Conservation (phyloP, 2,888 invertebrate genomes). For the Drosophila siamana region DNA sequence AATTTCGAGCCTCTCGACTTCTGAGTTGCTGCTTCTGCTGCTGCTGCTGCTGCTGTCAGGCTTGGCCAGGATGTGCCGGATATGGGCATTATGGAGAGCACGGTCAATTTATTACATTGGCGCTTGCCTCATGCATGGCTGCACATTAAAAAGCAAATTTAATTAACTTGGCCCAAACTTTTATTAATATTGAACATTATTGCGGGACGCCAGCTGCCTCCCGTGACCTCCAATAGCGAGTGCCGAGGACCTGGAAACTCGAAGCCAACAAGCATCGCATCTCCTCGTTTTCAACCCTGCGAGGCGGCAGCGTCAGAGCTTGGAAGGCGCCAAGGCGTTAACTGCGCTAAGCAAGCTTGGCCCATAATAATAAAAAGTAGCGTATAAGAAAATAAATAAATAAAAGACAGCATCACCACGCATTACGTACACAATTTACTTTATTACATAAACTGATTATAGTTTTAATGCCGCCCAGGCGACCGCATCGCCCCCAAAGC, state of each 20-base stretch:
- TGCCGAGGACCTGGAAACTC: not conserved
- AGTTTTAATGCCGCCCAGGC: constrained; percentile 72
- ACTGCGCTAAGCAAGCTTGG: constrained; percentile 71
- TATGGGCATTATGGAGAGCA: constrained; percentile 61
- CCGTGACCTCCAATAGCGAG: not conserved
- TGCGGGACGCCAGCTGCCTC: constrained; percentile 48
- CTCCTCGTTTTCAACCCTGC: not conserved
- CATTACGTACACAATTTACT: constrained; percentile 81
- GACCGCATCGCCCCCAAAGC: constrained; percentile 5
- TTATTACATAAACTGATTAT: constrained; percentile 80
- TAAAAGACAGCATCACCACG: constrained; percentile 76
- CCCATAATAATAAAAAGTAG: constrained; percentile 74
- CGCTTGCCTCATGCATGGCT: constrained; percentile 74
- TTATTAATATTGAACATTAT: constrained; percentile 78
- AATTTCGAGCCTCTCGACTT: not conserved
- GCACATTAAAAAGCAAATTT: constrained; percentile 79
- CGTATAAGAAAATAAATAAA: constrained; percentile 76
- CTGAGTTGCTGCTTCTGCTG: not conserved
- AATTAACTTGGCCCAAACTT: constrained; percentile 78
- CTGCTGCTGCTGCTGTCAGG: too few species aligned
- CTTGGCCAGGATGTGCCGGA: constrained; percentile 29
- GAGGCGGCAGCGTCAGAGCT: constrained; percentile 1
- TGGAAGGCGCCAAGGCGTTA: constrained; percentile 33
- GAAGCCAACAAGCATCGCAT: not conserved
- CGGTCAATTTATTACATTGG: constrained; percentile 77